Conservation (phyloP, 1,140 invertebrate genomes). For the Sarcophaga bullata region DNA sequence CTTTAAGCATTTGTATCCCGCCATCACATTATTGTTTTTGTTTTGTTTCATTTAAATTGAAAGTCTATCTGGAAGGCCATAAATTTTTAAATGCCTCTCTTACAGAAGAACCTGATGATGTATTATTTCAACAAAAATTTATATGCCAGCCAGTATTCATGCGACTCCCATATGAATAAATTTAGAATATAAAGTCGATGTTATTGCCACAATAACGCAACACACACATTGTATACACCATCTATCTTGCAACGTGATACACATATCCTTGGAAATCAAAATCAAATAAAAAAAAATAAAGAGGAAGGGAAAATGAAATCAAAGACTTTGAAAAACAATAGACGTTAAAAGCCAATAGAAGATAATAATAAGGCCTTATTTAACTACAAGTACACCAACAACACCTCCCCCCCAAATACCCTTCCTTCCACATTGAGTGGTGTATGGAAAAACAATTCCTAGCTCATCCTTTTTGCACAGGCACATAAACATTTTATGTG, state of each 20-base stretch:
- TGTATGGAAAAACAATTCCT: neutral
- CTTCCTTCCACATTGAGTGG: neutral
- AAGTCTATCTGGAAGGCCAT: constrained; percentile 19
- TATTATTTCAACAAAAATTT: constrained; percentile 32
- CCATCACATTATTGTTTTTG: no score
- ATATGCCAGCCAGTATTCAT: neutral
- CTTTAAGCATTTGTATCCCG: no score
- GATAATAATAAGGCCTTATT: constrained; percentile 26
- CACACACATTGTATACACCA: neutral
- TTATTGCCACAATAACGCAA: neutral
- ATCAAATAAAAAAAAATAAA: neutral
- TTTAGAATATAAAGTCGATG: neutral
- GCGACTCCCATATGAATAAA: constrained; percentile 16
- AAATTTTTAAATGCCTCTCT: constrained; percentile 23
- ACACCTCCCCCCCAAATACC: no score
- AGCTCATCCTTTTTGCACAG: neutral
- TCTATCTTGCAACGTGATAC: neutral
- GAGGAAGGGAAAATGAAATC: neutral
- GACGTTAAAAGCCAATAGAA: neutral
- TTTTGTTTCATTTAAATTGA: neutral
- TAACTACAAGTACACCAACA: constrained; percentile 24
- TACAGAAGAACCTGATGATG: neutral
- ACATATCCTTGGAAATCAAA: neutral
- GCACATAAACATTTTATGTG: neutral
- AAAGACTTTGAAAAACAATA: no score